phyloP scores from a whole-genome alignment of 2,113 vertebrate genomes.

The Malurus melanocephalus region DNA sequence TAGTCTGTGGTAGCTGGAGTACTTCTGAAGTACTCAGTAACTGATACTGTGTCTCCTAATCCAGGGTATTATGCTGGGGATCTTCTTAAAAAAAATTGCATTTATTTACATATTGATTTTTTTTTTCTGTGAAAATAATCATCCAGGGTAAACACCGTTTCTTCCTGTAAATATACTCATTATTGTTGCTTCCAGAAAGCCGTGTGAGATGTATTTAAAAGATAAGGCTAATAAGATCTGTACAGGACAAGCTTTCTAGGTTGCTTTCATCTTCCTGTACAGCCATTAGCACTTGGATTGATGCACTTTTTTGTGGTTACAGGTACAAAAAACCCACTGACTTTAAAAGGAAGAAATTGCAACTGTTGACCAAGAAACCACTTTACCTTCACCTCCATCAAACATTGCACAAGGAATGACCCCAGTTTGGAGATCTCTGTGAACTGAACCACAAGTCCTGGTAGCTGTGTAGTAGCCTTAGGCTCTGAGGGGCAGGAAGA shows the following conservation, averaged over 20 bases:
- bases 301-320: conserved; percentile 49
- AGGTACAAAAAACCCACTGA: conserved; percentile 99
- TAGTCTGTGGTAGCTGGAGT: neutral
- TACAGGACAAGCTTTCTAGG: neutral
- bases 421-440: conserved; percentile 42
- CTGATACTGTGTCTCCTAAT: neutral
- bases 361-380: conserved; percentile 97
- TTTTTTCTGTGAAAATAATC: neutral
- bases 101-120: neutral
- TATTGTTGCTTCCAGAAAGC: neutral
- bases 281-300: neutral
- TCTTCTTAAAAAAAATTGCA: neutral
- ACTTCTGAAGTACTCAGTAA: neutral
- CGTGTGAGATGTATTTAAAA: neutral
- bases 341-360: conserved; percentile 97
- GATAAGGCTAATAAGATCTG: neutral
- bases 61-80: neutral
- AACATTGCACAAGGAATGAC: conserved; percentile 92
- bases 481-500: conserved; percentile 19
- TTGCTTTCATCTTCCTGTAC: neutral
- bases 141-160: neutral
- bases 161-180: neutral
- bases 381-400: conserved; percentile 97
- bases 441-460: conserved; percentile 37
- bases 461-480: conserved; percentile 53